Conservation (phyloP, 2,797 vertebrate species). For the Enteromius fasciolatus region DNA sequence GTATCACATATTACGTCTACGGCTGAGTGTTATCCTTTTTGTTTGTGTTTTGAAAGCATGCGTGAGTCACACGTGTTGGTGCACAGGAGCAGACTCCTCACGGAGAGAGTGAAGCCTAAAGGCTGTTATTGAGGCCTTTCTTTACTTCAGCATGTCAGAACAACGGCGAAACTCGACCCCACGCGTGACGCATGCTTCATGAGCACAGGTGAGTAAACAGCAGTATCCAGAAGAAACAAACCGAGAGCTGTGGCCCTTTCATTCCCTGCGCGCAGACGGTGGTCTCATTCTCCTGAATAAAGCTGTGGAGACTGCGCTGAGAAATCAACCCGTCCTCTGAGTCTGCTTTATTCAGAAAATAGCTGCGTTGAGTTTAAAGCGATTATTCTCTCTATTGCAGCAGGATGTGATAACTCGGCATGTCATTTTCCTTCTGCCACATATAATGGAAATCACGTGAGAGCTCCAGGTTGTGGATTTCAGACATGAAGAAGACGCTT, state of each 20-base stretch:
- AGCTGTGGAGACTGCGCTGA: neutral
- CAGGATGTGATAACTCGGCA: neutral
- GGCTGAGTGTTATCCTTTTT: neutral
- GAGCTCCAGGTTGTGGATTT: neutral
- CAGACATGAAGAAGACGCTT: neutral
- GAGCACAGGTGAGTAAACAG: conserved; percentile 63
- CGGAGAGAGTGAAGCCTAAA: neutral
- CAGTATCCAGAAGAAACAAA: conserved; percentile 13
- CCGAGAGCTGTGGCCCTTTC: conserved; percentile 26
- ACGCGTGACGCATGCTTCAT: conserved; percentile 53
- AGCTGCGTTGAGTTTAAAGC: neutral
- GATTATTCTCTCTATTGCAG: neutral
- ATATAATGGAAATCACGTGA: neutral
- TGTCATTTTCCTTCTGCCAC: neutral
- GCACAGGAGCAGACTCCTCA: neutral
- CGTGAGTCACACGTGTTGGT: neutral
- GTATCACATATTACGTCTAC: conserved; percentile 18
- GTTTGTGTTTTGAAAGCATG: neutral
- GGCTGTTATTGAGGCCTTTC: neutral
- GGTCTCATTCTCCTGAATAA: conserved; percentile 16
- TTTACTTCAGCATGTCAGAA: conserved; percentile 55
- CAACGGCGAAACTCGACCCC: conserved; percentile 60
- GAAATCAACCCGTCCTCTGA: neutral
- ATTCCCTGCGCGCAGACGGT: conserved; percentile 9
- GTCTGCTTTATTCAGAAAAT: neutral